Evolutionary conservation across 2,113 vertebrate genomes (phyloP).

Genomic region (Anhinga rufa): DNA sequence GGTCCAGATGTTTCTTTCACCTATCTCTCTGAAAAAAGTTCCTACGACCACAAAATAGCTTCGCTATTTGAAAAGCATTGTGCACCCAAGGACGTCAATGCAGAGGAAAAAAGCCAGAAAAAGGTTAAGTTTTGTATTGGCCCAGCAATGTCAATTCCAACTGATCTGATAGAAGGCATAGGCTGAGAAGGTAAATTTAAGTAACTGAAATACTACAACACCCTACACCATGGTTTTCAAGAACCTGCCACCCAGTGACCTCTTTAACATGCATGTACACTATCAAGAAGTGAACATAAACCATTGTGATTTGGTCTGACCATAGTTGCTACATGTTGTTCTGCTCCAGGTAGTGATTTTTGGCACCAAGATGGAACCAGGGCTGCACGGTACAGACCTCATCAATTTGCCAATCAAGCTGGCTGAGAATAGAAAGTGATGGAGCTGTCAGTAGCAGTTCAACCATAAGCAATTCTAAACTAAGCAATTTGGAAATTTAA

Average conservation of each 20-base stretch:
- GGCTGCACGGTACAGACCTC: background rate
- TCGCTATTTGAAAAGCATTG: background rate
- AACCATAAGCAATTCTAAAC: constrained; percentile 58
- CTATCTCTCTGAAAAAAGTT: background rate
- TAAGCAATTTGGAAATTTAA: constrained; percentile 63
- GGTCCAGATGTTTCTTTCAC: constrained; percentile 9
- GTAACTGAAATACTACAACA: background rate
- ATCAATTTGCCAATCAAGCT: constrained; percentile 38
- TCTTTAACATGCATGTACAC: background rate
- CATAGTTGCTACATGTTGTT: accelerated
- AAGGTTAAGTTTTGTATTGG: background rate
- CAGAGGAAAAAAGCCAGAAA: background rate
- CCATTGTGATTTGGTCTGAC: background rate
- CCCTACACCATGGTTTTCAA: background rate
- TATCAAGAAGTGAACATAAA: background rate
- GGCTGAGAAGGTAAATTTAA: background rate
- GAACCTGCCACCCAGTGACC: background rate
- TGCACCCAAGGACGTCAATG: background rate
- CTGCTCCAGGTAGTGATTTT: background rate
- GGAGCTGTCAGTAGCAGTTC: constrained; percentile 52
- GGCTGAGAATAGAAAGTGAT: constrained; percentile 49
- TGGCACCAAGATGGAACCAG: background rate
- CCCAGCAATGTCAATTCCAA: background rate
- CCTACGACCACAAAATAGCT: background rate
- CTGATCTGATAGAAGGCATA: background rate